Evolutionary conservation across 2,888 invertebrate genomes (phyloP), one percentile per base, ranked within the genome.

Genomic region (Spisula solida): DNA sequence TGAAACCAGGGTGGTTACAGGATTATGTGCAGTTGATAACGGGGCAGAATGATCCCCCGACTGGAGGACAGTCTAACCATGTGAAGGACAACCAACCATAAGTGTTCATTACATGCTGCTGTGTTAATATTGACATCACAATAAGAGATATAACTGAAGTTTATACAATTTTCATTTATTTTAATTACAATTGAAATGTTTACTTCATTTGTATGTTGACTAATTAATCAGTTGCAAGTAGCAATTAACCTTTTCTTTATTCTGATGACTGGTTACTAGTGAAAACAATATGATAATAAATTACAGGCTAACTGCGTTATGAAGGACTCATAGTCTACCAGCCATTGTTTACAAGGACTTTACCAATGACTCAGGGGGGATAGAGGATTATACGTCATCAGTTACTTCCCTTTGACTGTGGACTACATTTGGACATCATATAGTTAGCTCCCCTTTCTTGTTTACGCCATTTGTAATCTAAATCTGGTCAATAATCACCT

Each of bases 21-120:
- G 41, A 79, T 79, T 79, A 79, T 79, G 80, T 79, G 80, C 80
- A 79, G 80, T 79, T 81, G 47, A 51, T 79, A 79, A 79, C 80
- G 80, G 80, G 80, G 80, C 80, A 79, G 80, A 34, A 79, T 79
- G 29, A 79, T 41, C 80, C 80, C 80, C 41, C 29, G 80, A 31
- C 80, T 29, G 80, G 41, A 79, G 31, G 80, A 31, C 29, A 79
- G 80, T 79, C 80, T 18, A 34, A 79, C 80, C 80, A 14, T 79
- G 41, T 79, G 80, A 79, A 25, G 80, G 80, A 14, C 80, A 34
- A 34, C 20, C 80, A 20, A 79, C 80, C 80, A 79, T 79, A 70
- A 70, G 70, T 70, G 70, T 18, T 70, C 70, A 70, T 70, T 70
- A 70, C n/a, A 12, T n/a, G n/a, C n/a, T 70, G 70, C 18, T 70